Percentiles rank a stretch among this genome's conserved stretches.
phyloP scores from a whole-genome alignment of 2,113 vertebrate genomes.

The Columba livia region DNA sequence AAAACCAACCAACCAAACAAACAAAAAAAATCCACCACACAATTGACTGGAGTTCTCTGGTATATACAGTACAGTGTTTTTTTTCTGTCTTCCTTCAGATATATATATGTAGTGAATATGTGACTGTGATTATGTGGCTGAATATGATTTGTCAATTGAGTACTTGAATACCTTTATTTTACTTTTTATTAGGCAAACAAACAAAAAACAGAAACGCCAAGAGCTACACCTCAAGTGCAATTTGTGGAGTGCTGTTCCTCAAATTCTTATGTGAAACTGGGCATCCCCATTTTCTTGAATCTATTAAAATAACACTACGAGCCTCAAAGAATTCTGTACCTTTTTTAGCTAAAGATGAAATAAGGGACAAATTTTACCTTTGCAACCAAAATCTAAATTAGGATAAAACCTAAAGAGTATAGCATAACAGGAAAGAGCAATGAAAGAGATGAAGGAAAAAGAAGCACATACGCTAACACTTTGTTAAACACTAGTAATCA shows the following conservation, averaged over 20 bases:
- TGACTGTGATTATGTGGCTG: not conserved
- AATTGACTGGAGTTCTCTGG: not conserved
- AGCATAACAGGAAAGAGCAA: not conserved
- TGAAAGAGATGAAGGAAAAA: not conserved
- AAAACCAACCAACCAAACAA: no score
- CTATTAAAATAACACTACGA: not conserved
- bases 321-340: accelerated
- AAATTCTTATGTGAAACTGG: not conserved
- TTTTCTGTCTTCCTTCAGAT: not conserved
- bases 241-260: not conserved
- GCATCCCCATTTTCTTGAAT: not conserved
- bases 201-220: not conserved
- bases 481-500: not conserved
- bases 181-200: not conserved
- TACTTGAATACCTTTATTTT: not conserved
- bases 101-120: not conserved
- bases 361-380: not conserved
- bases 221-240: not conserved
- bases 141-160: not conserved
- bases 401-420: not conserved
- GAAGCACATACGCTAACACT: not conserved
- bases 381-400: not conserved
- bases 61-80: not conserved
- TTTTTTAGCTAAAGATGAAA: not conserved
- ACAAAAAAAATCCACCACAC: no score